Base-by-base conservation (phyloP, 2,113 vertebrate species). In the Cinclus cinclus region DNA sequence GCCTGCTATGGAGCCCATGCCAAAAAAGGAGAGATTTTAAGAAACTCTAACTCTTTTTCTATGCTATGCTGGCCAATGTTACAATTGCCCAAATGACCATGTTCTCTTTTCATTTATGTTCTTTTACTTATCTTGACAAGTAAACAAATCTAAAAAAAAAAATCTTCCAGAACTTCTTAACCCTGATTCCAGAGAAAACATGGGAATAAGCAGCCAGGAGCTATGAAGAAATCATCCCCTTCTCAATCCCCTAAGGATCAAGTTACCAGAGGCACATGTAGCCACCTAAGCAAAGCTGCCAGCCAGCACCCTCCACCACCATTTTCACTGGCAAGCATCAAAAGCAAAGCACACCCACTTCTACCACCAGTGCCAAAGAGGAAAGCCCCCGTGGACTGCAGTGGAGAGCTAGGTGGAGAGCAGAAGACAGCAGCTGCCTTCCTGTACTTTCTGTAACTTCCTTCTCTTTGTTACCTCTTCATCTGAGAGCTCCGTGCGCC, bases 401-500 rank as follows among this genome's bases (percentile, higher is more conserved):
- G 15, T 13, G 20, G 47, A 37, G 49, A 92, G 44, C 14, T 6
- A 74, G 30, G 16, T 62, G 50, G 65, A 83, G 35, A 88, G 58
- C 68, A 94, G 86, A 84, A 94, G 82, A 88, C 11, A 90, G 49
- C 33, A 88, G 47, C 52, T 68, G 76, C 67, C 39, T 70, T 86
- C 37, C 78, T 84, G 58, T 30, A 31, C 46, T 94, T 62, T 90
- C 70, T 87, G 44, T 30, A 79, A 62, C 41, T 46, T 88, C 62
- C 56, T 50, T 58, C 52, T 89, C 67, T 37, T 71, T 24, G 94
- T 99, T 98, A 99, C 99, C 99, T 99, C 98, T 97, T 98, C 79
- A 97, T 95, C 91, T 90, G 96, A 91, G 96, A 89, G 85, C 37
- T 95, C 91, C 71, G 20, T 95, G 94, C 97, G 90, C 97, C 96